Evolutionary conservation across 2,888 invertebrate species (phyloP).

Genomic region (Osmoderma eremita): DNA sequence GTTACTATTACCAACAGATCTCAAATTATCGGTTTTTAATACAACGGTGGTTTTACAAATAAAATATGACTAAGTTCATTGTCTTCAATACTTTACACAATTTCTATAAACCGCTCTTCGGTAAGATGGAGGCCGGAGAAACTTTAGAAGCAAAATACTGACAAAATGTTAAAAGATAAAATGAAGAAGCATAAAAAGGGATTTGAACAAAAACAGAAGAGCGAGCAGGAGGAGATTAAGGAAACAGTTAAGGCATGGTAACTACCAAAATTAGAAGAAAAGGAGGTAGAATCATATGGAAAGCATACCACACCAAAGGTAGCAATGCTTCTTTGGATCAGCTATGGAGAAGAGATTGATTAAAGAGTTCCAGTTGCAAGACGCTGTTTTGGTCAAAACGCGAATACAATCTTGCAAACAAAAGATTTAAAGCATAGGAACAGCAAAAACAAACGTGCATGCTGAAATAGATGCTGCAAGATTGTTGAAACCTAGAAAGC

Average conservation of each 20-base stretch:
- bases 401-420: conserved; percentile 50
- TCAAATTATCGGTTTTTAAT: no score
- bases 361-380: conserved; percentile 59
- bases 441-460: conserved; percentile 16
- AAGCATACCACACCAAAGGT: conserved; percentile 45
- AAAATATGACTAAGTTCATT: no score
- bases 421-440: conserved; percentile 48
- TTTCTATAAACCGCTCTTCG: no score
- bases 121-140: no score
- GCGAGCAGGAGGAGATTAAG: conserved; percentile 53
- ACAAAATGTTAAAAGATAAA: conserved; percentile 50
- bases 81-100: no score
- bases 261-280: conserved; percentile 46
- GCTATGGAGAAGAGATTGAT: conserved; percentile 59
- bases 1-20: no score
- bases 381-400: conserved; percentile 55
- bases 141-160: conserved; percentile 33
- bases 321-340: conserved; percentile 44
- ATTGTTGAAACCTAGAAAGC: conserved; percentile 59
- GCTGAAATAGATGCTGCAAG: conserved; percentile 57
- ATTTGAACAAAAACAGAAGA: conserved; percentile 50
- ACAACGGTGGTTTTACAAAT: no score
- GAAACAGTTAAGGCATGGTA: conserved; percentile 52
- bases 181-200: conserved; percentile 57
- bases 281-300: conserved; percentile 46